Evolutionary conservation across 2,888 invertebrate genomes (phyloP), one percentile per base, ranked within the genome.

Genomic region (Elysia crispata): DNA sequence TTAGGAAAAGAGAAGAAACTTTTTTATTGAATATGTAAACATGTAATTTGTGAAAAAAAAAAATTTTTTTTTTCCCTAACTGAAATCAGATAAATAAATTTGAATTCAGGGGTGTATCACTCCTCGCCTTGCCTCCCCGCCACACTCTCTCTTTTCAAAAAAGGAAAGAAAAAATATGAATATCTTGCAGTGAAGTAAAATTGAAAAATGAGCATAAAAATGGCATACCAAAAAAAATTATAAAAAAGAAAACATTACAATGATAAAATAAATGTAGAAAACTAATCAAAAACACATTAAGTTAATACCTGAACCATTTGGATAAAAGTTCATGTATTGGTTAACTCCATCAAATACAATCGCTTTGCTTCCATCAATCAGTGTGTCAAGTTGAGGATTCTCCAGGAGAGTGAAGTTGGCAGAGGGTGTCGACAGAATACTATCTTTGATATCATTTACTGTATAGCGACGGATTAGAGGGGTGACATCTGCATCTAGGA

Each of bases 351-450:
- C 80, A n/a, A 85, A 64, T 0, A 66, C 50, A 31, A 86, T n/a
- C 15, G 84, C 85, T 62, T 82, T 79, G 23, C 83, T 85, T 31
- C 84, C 86, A 28, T 66, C 25, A 23, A 83, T 66, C 1, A 85
- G 74, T 11, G 20, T 78, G 41, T 41, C 41, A 41, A 41, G 41
- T 41, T 41, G 5, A 8, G 87, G 87, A 0, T 79, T 82, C 1
- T 85, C 86, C 76, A 85, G n/a, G 79, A 0, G 87, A 76, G 5
- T 86, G 86, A 15, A 88, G 85, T 81, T 86, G 87, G 77, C 83
- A 86, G 83, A 33, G 18, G 86, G 85, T 11, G 87, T 87, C 18
- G 86, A 77, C 1, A 89, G 82, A 8, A 86, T 31, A 50, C 86
- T 84, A 33, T 80, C 83, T 20, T 85, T 75, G 23, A 88, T 87